Base-by-base conservation (phyloP, 1,140 invertebrate genomes). In the Lepidotrigona ventralis region DNA sequence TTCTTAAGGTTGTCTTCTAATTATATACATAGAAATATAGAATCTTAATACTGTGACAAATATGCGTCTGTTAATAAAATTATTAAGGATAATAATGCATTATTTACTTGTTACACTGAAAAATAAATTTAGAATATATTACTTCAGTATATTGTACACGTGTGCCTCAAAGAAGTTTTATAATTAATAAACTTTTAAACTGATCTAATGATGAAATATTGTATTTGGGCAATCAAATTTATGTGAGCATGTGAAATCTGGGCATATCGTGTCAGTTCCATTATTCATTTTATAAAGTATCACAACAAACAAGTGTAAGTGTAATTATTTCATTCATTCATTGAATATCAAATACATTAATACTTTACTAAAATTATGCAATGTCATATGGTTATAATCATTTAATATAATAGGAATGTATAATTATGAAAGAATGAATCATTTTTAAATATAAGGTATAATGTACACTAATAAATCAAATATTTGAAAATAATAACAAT, bases 131-230 rank as follows among this genome's bases (percentile, higher is more conserved):
- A 64, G 4, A n/a, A 56, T 82, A 46, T 56, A 39, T 76, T 46
- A 75, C 69, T 26, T 69, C 29, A 70, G 14, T 53, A 6, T 64
- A 17, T 79, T 86, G 87, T 85, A 84, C 54, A 74, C 46, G 58
- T 88, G 87, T 88, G 86, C 87, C 84, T 88, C 86, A 88, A 88
- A 88, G 86, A 86, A 75, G 26, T 54, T 51, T 14, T 29, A 58
- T 78, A 17, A 69, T 58, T 68, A 33, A 26, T 53, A 69, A 23
- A 21, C n/a, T 33, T 51, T 29, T 23, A 66, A 56, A 19, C 33
- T 68, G 11, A 58, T 29, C 56, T 56, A 76, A 46, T 51, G 1
- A 73, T 46, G 1, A 33, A 23, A 54, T 39, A 81, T 63, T 46
- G 1, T 54, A 81, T 56, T 75, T 56, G 21, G 12, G 29, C 66